Percentiles rank a stretch among this genome's conserved stretches.
These are phyloP conservation scores for Dendrolimus punctatus DNA, from an alignment of 1,140 invertebrate genomes.

Conservation along the genomic window DNA sequence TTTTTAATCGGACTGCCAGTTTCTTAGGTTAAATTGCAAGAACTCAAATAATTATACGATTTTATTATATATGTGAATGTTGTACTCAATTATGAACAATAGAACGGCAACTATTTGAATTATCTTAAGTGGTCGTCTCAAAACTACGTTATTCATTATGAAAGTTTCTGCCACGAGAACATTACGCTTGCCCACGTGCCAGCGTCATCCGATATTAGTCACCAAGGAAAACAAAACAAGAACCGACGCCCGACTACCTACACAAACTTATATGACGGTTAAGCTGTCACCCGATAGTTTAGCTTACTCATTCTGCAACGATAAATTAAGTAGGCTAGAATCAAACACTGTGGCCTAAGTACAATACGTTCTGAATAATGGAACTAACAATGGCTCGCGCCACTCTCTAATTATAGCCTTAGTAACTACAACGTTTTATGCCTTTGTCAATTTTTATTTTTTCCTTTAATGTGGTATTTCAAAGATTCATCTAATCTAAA, in stretches of 20 bases:
- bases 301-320: conserved; percentile 7
- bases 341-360: too few relatives aligned
- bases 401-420: too few relatives aligned
- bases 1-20: too few relatives aligned
- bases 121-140: conserved; percentile 55
- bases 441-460: too few relatives aligned
- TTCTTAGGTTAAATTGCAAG: too few relatives aligned
- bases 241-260: conserved; percentile 11
- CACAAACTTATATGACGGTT: conserved; percentile 3
- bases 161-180: conserved; percentile 36
- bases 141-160: conserved; percentile 56
- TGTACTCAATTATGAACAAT: conserved; percentile 45
- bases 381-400: too few relatives aligned
- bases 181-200: conserved; percentile 20
- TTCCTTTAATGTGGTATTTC: too few relatives aligned
- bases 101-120: conserved; percentile 47
- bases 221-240: conserved; percentile 27
- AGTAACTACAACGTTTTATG: too few relatives aligned
- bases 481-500: too few relatives aligned
- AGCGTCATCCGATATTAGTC: conserved; percentile 50
- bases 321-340: not conserved
- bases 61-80: conserved; percentile 25
- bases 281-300: not conserved
- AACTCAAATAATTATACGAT: too few relatives aligned
- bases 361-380: too few relatives aligned